Evolutionary conservation across 2,113 vertebrate genomes (phyloP), one percentile per base, ranked within the genome.

Genomic region (Crotalus horridus): DNA sequence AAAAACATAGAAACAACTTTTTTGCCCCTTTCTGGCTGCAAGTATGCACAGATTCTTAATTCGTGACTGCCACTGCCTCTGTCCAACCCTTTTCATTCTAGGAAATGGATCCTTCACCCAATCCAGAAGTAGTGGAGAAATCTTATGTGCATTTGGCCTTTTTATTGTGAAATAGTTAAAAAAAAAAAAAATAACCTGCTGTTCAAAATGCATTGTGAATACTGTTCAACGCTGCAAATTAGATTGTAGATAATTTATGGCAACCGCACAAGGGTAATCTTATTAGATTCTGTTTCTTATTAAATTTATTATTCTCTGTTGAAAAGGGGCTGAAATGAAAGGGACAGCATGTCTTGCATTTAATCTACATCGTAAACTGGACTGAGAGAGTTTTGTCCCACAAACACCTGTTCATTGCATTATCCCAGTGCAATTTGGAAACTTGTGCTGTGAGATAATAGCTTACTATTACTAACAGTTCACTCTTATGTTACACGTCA

Each of bases 11-110:
- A 48, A 94, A 92, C 23, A 94, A 26, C 0, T 6, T 88, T 90
- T 94, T 87, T n/a, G 12, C 4, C 5, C 94, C 54, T 91, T 95
- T 95, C 87, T 39, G 43, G 61, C 17, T 89, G n/a, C 39, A 43
- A 6, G 33, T 51, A 33, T 15, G n/a, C 23, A 55, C 29, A 43
- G 48, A 48, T 24, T 7, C 88, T 39, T 64, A n/a, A 43, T 20
- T n/a, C 51, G 3, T 15, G 61, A 74, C 43, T 29, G 24, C 51
- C 8, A 6, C 12, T 4, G 86, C 4, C 46, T 51, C 20, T 0
- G 39, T 17, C 4, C 17, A 1, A 2, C 6, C 29, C 43, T 20
- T 1, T 64, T 74, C 39, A 20, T 53, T 29, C 33, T 26, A 46
- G 24, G 13, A 2, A 23, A 56, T 39, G 53, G 53, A 88, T 55